Base-by-base conservation (phyloP, 2,888 invertebrate species). In the Odontothrips loti region DNA sequence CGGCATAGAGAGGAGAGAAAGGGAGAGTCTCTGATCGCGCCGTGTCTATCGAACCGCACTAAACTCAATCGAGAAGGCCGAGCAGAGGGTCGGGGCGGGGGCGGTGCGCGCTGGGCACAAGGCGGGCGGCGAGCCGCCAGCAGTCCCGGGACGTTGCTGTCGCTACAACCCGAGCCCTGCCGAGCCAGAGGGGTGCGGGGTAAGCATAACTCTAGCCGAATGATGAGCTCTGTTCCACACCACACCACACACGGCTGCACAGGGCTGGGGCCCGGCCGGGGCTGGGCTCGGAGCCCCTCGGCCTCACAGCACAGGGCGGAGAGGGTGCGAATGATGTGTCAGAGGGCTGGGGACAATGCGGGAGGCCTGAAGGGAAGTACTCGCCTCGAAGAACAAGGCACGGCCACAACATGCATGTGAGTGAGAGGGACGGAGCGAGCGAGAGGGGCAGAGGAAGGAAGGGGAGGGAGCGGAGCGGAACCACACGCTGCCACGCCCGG, bases 381-480 rank as follows among this genome's bases (percentile, higher is more conserved):
- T 43, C 34, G 34, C 34, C 34, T 43, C 34, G 34, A 6, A 6
- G 34, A 43, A 43, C 34, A 6, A 43, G 34, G 3, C 34, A 43
- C 34, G 34, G 34, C 34, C 34, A 43, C 34, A 43, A 43, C 34
- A 43, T 43, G 34, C 34, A 6, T 43, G 34, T 43, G 34, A 4
- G 34, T 6, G 34, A 43, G 34, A 43, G 34, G 34, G 34, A 43
- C 34, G 34, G 34, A 43, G 34, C 34, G 34, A 43, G 3, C 34
- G 34, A 43, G 34, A 43, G 2, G 34, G 6, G 34, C 34, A 43
- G 34, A 43, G 6, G 34, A 43, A 6, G 34, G 34, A 43, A 6
- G 34, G 34, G 27, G 47, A 34, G 27, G 79, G 48, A 43, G 15
- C 63, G 63, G 81, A 80, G 80, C 48, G 51, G 51, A 17, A 58